Evolutionary conservation across 2,113 vertebrate genomes (phyloP), one percentile per base, ranked within the genome.

Genomic region (Heterocephalus glaber): DNA sequence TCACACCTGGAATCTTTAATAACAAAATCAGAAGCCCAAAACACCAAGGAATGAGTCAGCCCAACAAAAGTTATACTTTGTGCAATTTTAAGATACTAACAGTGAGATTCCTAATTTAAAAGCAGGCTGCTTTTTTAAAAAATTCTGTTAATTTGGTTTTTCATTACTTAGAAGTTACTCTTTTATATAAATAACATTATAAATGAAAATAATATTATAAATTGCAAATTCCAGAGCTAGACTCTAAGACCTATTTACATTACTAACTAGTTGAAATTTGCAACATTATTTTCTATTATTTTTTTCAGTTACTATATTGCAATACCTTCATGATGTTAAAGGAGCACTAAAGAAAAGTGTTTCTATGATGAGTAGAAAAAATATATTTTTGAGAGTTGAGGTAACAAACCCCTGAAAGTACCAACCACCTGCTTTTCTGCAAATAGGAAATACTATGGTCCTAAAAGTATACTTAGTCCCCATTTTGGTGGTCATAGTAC

Each of bases 261-360:
- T 77, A 82, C 13, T 38, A 96, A 81, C 17, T 68, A 52, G 17
- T 52, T 91, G 44, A 94, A 89, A 94, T 93, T 89, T 95, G 10
- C 5, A 92, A 79, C 14, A 86, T 93, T 7, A 60, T 84, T 83
- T 92, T 90, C 14, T 68, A 89, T 68, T 66, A 58, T 35, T 80
- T 82, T 76, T 86, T 56, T 93, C 47, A 70, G 22, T 74, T 44
- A 80, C 28, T 92, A 60, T 12, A 49, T 33, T 84, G 38, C 0
- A 84, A 22, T 85, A 77, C 47, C 54, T 79, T 22, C 9, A 65
- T 70, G 41, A 84, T 22, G 44, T 61, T 63, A 92, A 72, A 91
- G 47, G 77, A 52, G 14, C 58, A 80, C 65, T 94, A 61, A 85
- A 77, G 16, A 68, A 76, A 91, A 54, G 33, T 38, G 2, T 92